phyloP scores from a whole-genome alignment of 2,888 invertebrate genomes.

The Minunthozetes semirufus region DNA sequence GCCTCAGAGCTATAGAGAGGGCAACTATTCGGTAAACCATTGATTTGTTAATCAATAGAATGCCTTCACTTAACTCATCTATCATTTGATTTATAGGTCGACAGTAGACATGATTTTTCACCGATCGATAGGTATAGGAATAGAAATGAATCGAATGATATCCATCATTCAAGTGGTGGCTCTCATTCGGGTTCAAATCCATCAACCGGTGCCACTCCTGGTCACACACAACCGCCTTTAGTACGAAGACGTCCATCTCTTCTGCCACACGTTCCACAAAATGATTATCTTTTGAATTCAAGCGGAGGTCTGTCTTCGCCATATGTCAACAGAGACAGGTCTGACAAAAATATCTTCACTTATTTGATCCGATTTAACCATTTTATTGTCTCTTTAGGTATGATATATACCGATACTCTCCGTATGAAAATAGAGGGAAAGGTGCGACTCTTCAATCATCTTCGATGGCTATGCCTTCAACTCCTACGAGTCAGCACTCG shows the following conservation, averaged over 20 bases:
- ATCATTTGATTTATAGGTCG: background rate
- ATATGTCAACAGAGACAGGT: slow-evolving; percentile 27
- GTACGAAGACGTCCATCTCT: slow-evolving; percentile 33
- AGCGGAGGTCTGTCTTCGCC: background rate
- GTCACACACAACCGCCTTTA: slow-evolving; percentile 22
- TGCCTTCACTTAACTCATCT: background rate
- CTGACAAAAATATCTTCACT: background rate
- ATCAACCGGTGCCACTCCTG: background rate
- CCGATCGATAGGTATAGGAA: slow-evolving; percentile 19
- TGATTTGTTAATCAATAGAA: background rate
- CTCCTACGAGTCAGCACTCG: slow-evolving; percentile 1
- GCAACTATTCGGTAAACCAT: slow-evolving; percentile 6
- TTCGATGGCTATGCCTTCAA: background rate
- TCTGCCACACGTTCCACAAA: slow-evolving; percentile 12
- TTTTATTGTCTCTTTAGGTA: background rate
- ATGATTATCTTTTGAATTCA: slow-evolving; percentile 8
- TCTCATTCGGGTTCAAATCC: background rate
- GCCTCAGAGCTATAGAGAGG: background rate
- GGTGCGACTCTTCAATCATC: background rate
- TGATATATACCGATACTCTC: slow-evolving; percentile 15
- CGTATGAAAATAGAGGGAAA: background rate
- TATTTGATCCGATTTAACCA: background rate
- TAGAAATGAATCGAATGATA: slow-evolving; percentile 13
- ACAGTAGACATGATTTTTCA: slow-evolving; percentile 6
- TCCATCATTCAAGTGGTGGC: slow-evolving; percentile 1